phyloP scores from a whole-genome alignment of 2,888 invertebrate species.

The Folsomia manolachei region DNA sequence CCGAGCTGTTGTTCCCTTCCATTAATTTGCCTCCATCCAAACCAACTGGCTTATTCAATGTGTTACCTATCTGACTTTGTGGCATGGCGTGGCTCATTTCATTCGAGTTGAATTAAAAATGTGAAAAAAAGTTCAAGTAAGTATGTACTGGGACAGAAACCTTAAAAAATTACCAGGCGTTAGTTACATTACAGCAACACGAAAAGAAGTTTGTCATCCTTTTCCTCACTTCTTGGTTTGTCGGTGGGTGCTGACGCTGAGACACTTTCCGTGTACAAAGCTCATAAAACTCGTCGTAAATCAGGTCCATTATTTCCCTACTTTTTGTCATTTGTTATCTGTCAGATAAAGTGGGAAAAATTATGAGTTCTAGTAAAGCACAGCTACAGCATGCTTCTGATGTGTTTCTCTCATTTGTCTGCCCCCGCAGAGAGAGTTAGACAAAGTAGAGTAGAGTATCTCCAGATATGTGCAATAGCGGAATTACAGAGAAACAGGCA shows the following conservation, averaged over 20 bases:
- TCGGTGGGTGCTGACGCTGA: not conserved
- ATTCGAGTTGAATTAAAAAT: not conserved
- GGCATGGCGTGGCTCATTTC: too few relatives aligned
- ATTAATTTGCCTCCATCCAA: not conserved
- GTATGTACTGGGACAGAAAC: not conserved
- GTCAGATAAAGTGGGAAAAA: conserved; percentile 1
- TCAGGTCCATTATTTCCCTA: conserved; percentile 18
- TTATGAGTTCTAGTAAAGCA: too few relatives aligned
- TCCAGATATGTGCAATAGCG: too few relatives aligned
- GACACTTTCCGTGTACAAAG: conserved; percentile 13
- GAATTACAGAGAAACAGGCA: not conserved
- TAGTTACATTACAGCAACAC: not conserved
- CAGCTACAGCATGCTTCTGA: not conserved
- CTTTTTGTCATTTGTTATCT: conserved; percentile 22
- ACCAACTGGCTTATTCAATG: not conserved
- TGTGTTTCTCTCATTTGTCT: too few relatives aligned
- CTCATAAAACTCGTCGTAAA: conserved; percentile 20
- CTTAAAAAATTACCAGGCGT: not conserved
- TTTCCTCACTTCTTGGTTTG: not conserved
- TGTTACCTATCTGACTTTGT: not conserved
- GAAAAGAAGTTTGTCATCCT: not conserved
- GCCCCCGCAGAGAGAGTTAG: not conserved
- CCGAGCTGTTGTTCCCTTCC: not conserved
- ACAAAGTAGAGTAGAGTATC: not conserved
- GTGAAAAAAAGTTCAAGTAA: not conserved